Base-by-base conservation (phyloP, 2,888 invertebrate genomes). In the Perizoma flavofasciatum region DNA sequence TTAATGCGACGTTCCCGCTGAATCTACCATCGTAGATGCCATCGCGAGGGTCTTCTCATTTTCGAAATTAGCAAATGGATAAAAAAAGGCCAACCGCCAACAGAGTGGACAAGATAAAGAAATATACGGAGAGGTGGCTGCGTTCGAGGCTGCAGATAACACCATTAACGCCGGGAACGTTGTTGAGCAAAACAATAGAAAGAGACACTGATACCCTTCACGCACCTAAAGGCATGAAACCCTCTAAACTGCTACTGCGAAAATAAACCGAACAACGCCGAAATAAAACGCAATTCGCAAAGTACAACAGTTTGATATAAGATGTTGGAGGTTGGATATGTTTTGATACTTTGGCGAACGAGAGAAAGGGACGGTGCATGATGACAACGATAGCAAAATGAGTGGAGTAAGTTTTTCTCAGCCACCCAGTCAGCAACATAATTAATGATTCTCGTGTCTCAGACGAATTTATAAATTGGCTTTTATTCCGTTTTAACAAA, bases 371-470 rank as follows among this genome's bases (percentile, higher is more conserved):
- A 90, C 77, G 72, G 82, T 70, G 72, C 66, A 79, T 77, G 92
- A 92, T 91, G 81, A 86, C 76, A 85, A 81, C 79, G 91, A 91
- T 92, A 92, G 85, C 83, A 80, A 82, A 91, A 91, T 92, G 91
- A 91, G 91, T 89, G 88, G 87, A 91, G 90, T 89, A 88, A 89
- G 88, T 86, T 90, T 91, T 90, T 91, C 91, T 88, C 86, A 92
- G 89, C 92, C 92, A 92, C 92, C 91, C 91, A 92, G 87, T 86
- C 90, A 89, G 92, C 92, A 92, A 92, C 92, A 92, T 92, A 92
- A 92, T 92, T 92, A 92, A 92, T 92, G 92, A 85, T 79, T 83
- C 81, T 87, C 88, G 89, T 88, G 89, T 89, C 79, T 85, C 82
- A 84, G 88, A 91, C 89, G 89, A 88, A 91, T 91, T 91, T 90